Evolutionary conservation across 2,797 vertebrate genomes (phyloP), one percentile per base, ranked within the genome.

Genomic region (Etheostoma nigrum): DNA sequence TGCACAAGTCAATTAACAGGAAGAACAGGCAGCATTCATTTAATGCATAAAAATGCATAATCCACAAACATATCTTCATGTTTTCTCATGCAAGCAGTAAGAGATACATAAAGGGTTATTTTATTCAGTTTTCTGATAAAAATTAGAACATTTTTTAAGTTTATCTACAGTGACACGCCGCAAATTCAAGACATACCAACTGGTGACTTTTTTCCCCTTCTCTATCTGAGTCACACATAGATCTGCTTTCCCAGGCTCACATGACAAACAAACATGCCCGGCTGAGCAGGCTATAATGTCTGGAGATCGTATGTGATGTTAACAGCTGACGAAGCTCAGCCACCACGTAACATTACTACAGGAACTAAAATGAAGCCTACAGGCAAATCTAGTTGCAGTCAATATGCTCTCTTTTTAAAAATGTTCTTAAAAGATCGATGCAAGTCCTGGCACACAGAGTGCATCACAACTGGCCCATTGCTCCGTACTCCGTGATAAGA

Each of bases 251-350:
- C 25, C 19, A 45, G 21, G 10, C 55, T 81, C 83, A 87, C 57
- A 16, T 85, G 83, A 88, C 77, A 87, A 72, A 79, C 74, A 81
- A 76, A 81, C 76, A 74, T 2, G 64, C 59, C 63, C 1, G 13
- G 60, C 68, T 59, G 61, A 84, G 67, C 49, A 72, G 21, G 19
- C 25, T 54, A 61, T 71, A 68, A 76, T 75, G 60, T 78, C 52
- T 58, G 3, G 23, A 60, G 60, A 62, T 69, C 60, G 21, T 52
- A 69, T 61, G 72, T 52, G 67, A 69, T 55, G 48, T 33, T 4
- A 54, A 83, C 66, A 72, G 72, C 81, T 62, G 76, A 54, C 6
- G 6, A 57, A 30, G 52, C 48, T 67, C 47, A 49, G 74, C 59
- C 2, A 49, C 64, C 51, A 65, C 23, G 10, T 1, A 19, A 45